A percentile compares a stretch with the other conserved stretches of the same genome.
Evolutionary conservation across 2,888 invertebrate genomes (phyloP).

Genomic region (Mechanitis mazaeus): DNA sequence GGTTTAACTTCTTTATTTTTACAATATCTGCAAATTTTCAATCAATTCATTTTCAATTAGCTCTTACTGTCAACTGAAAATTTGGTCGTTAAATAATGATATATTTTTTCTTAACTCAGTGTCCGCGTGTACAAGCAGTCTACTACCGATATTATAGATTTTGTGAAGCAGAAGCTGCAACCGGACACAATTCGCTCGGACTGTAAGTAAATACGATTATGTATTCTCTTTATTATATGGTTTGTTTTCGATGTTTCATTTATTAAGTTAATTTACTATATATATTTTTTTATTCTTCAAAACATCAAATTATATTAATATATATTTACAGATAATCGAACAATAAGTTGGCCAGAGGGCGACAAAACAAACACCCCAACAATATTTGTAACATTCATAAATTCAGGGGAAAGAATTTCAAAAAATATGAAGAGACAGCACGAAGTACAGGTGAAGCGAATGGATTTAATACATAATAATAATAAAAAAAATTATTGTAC

Average conservation of each 20-base stretch:
- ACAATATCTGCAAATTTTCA: no score
- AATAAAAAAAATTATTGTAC: no score
- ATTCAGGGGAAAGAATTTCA: conserved; percentile 79
- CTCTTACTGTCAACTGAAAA: no score
- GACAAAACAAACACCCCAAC: conserved; percentile 63
- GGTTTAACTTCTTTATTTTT: no score
- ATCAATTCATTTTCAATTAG: no score
- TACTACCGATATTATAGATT: conserved; percentile 80
- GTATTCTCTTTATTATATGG: not conserved
- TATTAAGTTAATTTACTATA: no score
- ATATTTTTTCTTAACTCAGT: conserved; percentile 19
- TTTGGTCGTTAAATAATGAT: not conserved
- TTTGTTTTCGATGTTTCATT: not conserved
- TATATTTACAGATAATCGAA: conserved; percentile 32
- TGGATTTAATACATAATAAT: not conserved
- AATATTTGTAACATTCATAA: conserved; percentile 80
- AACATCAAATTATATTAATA: not conserved
- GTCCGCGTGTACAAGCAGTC: conserved; percentile 46
- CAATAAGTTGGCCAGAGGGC: conserved; percentile 50
- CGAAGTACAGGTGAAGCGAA: conserved; percentile 80
- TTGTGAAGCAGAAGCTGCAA: conserved; percentile 80
- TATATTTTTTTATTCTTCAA: not conserved
- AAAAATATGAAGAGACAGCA: conserved; percentile 79
- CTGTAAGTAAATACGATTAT: conserved; percentile 23
- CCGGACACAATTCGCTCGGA: conserved; percentile 40